A percentile compares a stretch with the other conserved stretches of the same genome.
These are phyloP conservation scores for Pararge aegeria DNA, from an alignment of 1,140 invertebrate genomes.

Conservation along the genomic window DNA sequence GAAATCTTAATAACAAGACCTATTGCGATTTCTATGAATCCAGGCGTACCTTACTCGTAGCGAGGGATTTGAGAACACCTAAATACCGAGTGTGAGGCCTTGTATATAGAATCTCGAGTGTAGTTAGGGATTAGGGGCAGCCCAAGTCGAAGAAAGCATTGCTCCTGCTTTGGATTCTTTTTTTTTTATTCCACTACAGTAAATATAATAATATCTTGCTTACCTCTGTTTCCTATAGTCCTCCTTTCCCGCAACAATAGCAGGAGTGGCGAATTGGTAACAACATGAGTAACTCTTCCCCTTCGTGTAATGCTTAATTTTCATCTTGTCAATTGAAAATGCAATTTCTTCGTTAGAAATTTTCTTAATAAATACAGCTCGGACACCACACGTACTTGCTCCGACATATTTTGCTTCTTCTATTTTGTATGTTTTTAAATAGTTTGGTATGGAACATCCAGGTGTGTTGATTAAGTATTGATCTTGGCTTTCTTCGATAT, in stretches of 20 bases:
- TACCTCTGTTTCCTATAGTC: slow-evolving; percentile 39
- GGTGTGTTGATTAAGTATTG: slow-evolving; percentile 54
- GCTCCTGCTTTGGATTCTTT: too few relatives aligned
- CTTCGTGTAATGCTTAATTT: slow-evolving; percentile 36
- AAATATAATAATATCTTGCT: too few relatives aligned
- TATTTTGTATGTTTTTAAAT: slow-evolving; percentile 41
- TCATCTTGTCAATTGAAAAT: slow-evolving; percentile 38
- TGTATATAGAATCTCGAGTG: too few relatives aligned
- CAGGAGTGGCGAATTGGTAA: slow-evolving; percentile 38
- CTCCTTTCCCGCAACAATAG: slow-evolving; percentile 16
- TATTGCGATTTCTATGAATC: too few relatives aligned
- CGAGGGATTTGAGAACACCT: too few relatives aligned
- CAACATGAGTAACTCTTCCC: slow-evolving; percentile 39
- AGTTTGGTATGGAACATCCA: slow-evolving; percentile 64
- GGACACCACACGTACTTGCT: slow-evolving; percentile 30
- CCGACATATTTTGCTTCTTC: slow-evolving; percentile 30
- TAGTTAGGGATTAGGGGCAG: too few relatives aligned
- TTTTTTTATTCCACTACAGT: not conserved
- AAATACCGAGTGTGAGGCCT: too few relatives aligned
- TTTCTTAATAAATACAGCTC: slow-evolving; percentile 43
- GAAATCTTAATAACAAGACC: too few relatives aligned
- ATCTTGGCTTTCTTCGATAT: slow-evolving; percentile 10
- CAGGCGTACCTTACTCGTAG: too few relatives aligned
- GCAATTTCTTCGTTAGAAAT: slow-evolving; percentile 32
- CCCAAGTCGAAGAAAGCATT: too few relatives aligned